phyloP scores from a whole-genome alignment of 2,888 invertebrate species.

The Sericinus montela region DNA sequence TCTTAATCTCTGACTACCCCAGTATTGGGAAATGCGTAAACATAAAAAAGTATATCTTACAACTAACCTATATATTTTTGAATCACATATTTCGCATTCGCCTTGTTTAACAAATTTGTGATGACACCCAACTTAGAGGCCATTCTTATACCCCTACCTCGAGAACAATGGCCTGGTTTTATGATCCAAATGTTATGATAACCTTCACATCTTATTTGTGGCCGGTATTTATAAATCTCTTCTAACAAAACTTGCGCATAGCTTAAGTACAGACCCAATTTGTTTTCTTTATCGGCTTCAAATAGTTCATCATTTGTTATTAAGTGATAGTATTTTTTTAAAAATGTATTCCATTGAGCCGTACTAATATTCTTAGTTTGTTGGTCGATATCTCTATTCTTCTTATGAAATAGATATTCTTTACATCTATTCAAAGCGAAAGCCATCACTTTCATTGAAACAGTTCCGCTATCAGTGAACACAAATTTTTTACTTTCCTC shows the following conservation, averaged over 20 bases:
- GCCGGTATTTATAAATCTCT: conserved; percentile 78
- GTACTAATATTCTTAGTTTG: conserved; percentile 51
- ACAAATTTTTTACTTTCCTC: conserved; percentile 57
- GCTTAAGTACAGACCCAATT: conserved; percentile 49
- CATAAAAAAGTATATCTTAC: neutral
- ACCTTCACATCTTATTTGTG: conserved; percentile 86
- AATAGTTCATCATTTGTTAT: conserved; percentile 79
- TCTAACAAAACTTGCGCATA: conserved; percentile 78
- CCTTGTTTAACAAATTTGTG: conserved; percentile 78
- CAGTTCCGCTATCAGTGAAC: conserved; percentile 70
- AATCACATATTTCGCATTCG: conserved; percentile 85
- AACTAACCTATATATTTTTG: conserved; percentile 93
- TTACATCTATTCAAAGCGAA: conserved; percentile 86
- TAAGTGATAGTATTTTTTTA: conserved; percentile 82
- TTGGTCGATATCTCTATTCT: conserved; percentile 83
- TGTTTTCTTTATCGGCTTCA: conserved; percentile 50
- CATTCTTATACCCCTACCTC: conserved; percentile 91
- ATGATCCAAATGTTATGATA: conserved; percentile 93
- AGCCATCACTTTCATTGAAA: conserved; percentile 79
- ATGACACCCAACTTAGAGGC: conserved; percentile 87
- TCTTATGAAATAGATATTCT: conserved; percentile 78
- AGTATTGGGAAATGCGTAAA: too few relatives aligned
- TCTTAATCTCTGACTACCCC: too few relatives aligned
- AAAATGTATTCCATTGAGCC: conserved; percentile 84
- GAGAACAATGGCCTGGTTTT: conserved; percentile 90